Base-by-base conservation (phyloP, 1,140 invertebrate genomes). In the Hylaeus volcanicus region DNA sequence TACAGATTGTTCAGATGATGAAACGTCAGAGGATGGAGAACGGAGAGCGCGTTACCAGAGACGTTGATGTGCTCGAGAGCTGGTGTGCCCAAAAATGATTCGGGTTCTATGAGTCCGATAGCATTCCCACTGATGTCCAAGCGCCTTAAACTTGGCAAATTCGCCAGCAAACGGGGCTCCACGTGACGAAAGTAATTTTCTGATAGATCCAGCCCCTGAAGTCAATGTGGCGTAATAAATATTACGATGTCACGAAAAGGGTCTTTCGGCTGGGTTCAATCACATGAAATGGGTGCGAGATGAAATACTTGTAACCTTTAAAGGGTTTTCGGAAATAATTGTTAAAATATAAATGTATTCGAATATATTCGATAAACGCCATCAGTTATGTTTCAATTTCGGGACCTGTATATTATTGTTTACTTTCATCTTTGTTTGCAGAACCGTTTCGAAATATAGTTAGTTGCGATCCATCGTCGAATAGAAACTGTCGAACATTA, bases 71-170 rank as follows among this genome's bases (percentile, higher is more conserved):
- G 95, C 89, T 97, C 97, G 66, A 98, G 91, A 12, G 95, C 93
- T 3, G 95, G 95, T 48, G 95, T 96, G 70, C 95, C 94, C 5
- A 96, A 88, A 87, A 98, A 98, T 1, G 96, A 95, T 41, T 95
- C 95, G 0, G 96, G 95, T 77, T 97, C 96, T 64, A 98, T 92
- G 15, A 95, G 93, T 1, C 92, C 94, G 12, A 98, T 93, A 8
- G 95, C 94, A 90, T 98, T 98, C 78, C 95, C 94, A 85, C 96
- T 97, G 8, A 98, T 89, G 94, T 98, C 97, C 9, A 98, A 92
- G 81, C 96, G 94, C 75, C 96, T 91, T 56, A 98, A 92, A 2
- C 95, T 96, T 41, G 97, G 97, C 53, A 98, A 89, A 85, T 97
- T 97, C 1, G 94, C 94, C 37, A 98, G 91, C 15, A 98, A 91